Evolutionary conservation across 2,113 vertebrate genomes (phyloP).

Genomic region (Climacteris rufus): DNA sequence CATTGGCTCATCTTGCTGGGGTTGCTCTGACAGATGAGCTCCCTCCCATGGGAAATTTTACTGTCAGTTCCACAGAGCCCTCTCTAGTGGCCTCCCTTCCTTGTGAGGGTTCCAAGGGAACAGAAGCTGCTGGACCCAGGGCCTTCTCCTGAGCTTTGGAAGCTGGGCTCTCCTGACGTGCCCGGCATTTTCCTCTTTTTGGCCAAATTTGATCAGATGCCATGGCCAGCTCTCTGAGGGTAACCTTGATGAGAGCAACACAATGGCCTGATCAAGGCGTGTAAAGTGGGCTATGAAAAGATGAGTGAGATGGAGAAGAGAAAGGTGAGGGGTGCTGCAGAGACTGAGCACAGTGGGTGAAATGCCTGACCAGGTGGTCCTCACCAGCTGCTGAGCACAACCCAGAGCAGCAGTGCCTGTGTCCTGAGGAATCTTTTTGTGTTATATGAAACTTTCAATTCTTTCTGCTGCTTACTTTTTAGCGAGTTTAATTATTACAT

Average conservation of each 20-base stretch:
- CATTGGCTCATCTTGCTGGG: background rate
- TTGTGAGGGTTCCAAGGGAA: rapidly evolving
- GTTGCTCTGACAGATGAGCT: background rate
- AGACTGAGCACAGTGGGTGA: rapidly evolving
- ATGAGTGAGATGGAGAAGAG: rapidly evolving
- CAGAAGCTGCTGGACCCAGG: background rate
- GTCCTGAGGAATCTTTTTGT: background rate
- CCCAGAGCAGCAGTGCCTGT: background rate
- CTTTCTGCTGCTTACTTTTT: background rate
- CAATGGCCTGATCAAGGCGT: rapidly evolving
- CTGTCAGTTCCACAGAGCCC: background rate
- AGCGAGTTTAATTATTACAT: background rate
- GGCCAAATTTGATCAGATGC: background rate
- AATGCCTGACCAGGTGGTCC: background rate
- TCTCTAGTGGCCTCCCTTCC: background rate
- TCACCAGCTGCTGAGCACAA: background rate
- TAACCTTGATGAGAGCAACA: background rate
- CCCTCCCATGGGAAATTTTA: rapidly evolving
- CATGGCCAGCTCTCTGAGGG: background rate
- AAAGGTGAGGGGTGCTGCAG: background rate
- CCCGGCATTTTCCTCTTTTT: background rate
- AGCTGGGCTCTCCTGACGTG: background rate
- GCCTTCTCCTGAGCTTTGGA: background rate
- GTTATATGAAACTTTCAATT: rapidly evolving
- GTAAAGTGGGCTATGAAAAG: background rate